Evolutionary conservation across 2,888 invertebrate species (phyloP).

Genomic region (Dasysyrphus albostriatus): DNA sequence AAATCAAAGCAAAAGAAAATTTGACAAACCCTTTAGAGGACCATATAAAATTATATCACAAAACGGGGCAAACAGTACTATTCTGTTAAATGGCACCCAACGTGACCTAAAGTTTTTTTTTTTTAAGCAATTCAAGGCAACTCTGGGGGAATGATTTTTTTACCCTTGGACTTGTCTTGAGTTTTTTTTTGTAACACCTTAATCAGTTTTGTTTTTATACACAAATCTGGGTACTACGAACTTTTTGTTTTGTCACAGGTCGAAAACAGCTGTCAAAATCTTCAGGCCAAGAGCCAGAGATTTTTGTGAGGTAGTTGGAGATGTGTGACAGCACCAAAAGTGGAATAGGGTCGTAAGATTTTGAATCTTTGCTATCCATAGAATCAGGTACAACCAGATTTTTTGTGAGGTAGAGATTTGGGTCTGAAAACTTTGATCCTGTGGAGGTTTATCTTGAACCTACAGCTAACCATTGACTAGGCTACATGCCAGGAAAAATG

Average conservation of each 20-base stretch:
- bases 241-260: background rate
- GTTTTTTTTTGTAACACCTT: background rate
- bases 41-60: too few species aligned
- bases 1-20: too few species aligned
- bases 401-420: background rate
- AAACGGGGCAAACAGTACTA: too few species aligned
- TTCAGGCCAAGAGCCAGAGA: background rate
- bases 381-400: background rate
- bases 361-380: background rate
- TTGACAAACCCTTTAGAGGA: too few species aligned
- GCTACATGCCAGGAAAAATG: background rate
- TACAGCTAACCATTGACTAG: background rate
- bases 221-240: background rate
- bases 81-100: conserved; percentile 11
- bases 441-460: background rate
- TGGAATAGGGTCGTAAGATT: background rate
- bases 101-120: background rate
- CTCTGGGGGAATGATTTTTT: background rate
- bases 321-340: background rate
- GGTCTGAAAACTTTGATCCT: background rate
- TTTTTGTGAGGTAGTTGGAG: background rate
- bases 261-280: background rate
- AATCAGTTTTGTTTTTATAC: background rate
- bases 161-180: background rate
- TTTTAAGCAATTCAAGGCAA: background rate